Percentiles rank a stretch among this genome's conserved stretches.
Evolutionary conservation across 2,797 vertebrate species (phyloP).

Genomic region (Diplodus sargus): DNA sequence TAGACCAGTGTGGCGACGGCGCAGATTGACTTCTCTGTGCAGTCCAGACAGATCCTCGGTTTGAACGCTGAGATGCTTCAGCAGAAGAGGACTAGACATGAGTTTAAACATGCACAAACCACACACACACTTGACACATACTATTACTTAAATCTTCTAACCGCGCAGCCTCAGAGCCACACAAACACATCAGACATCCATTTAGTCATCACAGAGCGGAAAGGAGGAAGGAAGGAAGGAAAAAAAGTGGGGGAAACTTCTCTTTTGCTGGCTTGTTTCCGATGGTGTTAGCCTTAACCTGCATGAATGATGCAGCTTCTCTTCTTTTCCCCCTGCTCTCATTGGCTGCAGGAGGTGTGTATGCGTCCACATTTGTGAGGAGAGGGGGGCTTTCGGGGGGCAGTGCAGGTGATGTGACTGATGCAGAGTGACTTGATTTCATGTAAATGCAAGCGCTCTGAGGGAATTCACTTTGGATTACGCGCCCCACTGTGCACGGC

Average conservation of each 20-base stretch:
- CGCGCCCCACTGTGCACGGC: conserved; percentile 90
- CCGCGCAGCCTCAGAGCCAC: conserved; percentile 23
- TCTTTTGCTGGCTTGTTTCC: conserved; percentile 59
- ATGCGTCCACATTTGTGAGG: conserved; percentile 22
- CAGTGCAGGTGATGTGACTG: conserved; percentile 91
- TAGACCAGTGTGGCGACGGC: conserved; percentile 24
- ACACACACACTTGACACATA: conserved; percentile 5
- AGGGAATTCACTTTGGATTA: conserved; percentile 97
- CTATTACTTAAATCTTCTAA: conserved; percentile 16
- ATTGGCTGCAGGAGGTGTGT: conserved; percentile 69
- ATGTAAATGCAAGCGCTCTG: conserved; percentile 94
- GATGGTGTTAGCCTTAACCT: conserved; percentile 74
- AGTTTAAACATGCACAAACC: conserved; percentile 51
- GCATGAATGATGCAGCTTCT: conserved; percentile 80
- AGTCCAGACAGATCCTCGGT: conserved; percentile 58
- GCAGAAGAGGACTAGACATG: conserved; percentile 44
- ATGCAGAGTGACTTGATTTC: conserved; percentile 94
- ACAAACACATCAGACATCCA: conserved; percentile 46
- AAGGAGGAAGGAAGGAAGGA: conserved; percentile 23
- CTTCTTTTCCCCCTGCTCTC: conserved; percentile 12
- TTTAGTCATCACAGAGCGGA: conserved; percentile 62
- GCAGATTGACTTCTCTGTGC: conserved; percentile 54
- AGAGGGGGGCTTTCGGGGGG: conserved; percentile 64
- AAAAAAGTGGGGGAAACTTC: conserved; percentile 66
- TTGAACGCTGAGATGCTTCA: conserved; percentile 52